Evolutionary conservation across 2,888 invertebrate species (phyloP).

Genomic region (Lepidochrysops patricia): DNA sequence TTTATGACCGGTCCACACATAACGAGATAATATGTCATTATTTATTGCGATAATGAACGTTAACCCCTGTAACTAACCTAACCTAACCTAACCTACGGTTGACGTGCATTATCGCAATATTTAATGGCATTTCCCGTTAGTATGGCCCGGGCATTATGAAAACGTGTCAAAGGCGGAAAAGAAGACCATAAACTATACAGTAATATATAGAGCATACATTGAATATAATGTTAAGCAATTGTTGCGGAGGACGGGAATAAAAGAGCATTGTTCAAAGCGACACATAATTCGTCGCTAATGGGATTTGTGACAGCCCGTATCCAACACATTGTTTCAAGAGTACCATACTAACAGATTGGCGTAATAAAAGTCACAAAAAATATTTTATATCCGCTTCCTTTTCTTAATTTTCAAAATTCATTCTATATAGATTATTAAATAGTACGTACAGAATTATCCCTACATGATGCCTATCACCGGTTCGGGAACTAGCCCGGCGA

Average conservation of each 20-base stretch:
- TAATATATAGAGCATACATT: conserved; percentile 1
- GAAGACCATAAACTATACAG: background rate
- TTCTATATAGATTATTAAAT: background rate
- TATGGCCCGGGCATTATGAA: no score
- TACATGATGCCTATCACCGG: no score
- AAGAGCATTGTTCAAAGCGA: conserved; percentile 11
- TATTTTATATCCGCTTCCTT: background rate
- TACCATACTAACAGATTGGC: conserved; percentile 2
- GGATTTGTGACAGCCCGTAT: conserved; percentile 13
- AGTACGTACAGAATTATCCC: no score
- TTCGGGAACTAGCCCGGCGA: no score
- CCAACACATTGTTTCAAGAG: conserved; percentile 7
- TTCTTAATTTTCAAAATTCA: background rate
- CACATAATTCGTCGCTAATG: conserved; percentile 15
- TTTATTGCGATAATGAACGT: no score
- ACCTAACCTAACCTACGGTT: no score
- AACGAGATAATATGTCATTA: no score
- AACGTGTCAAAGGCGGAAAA: background rate
- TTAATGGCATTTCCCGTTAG: no score
- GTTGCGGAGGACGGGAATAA: conserved; percentile 9
- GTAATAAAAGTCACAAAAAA: conserved; percentile 1
- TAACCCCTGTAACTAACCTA: no score
- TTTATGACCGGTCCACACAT: no score
- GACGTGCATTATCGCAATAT: no score
- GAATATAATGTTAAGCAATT: conserved; percentile 5